Conservation (phyloP, 2,113 vertebrate species). For the Plestiodon gilberti region DNA sequence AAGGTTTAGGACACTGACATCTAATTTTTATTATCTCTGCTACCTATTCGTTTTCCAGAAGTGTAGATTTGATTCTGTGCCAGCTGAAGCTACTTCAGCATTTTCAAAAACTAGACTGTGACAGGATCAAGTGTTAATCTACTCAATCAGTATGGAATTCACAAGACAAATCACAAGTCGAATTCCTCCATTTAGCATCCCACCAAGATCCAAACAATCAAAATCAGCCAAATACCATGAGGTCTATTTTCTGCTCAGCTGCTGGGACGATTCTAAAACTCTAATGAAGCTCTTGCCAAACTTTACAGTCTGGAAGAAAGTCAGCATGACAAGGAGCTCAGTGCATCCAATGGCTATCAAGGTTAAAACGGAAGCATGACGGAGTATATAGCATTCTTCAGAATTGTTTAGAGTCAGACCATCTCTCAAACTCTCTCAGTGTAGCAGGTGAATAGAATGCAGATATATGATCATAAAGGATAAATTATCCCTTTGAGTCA, state of each 20-base stretch:
- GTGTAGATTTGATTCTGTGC: conserved; percentile 49
- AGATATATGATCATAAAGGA: background rate
- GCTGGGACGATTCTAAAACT: background rate
- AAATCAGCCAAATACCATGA: conserved; percentile 19
- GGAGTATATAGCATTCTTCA: background rate
- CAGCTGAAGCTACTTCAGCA: conserved; percentile 58
- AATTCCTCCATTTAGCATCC: conserved; percentile 43
- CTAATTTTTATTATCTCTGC: conserved; percentile 70
- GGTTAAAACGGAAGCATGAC: background rate
- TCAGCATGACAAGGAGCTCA: background rate
- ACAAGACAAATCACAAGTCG: conserved; percentile 40
- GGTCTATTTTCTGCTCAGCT: background rate
- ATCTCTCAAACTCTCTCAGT: background rate
- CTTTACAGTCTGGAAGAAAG: background rate
- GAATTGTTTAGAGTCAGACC: no score
- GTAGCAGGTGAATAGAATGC: background rate
- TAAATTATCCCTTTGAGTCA: background rate
- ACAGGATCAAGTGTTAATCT: conserved; percentile 57
- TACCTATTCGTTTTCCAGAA: conserved; percentile 61
- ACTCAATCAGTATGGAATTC: conserved; percentile 56
- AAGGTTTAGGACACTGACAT: conserved; percentile 69
- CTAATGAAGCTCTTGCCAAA: background rate
- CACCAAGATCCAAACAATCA: conserved; percentile 16
- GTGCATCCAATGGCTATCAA: background rate
- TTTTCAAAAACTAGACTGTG: conserved; percentile 54